Evolutionary conservation across 2,888 invertebrate species (phyloP), one percentile per base, ranked within the genome.

Genomic region (Caenorhabditis sp.): DNA sequence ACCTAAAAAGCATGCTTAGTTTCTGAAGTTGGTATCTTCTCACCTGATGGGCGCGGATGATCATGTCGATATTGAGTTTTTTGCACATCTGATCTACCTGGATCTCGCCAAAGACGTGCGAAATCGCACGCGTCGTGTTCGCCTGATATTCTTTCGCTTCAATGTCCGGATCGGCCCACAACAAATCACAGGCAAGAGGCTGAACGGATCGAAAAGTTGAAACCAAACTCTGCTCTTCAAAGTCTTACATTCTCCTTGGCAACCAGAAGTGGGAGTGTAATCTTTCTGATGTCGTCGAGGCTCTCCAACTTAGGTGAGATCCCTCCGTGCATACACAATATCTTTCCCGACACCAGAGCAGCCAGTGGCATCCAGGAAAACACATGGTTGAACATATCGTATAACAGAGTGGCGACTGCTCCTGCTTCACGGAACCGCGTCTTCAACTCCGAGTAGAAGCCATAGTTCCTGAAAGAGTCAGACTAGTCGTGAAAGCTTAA

Each of bases 301-400:
- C 70, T 61, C 60, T 86, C 86, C 26, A 89, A 47, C 18, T 86
- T 67, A 4, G 86, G 85, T 6, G 87, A 86, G 9, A 89, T 80
- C 13, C 89, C 87, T 56, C 87, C 87, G 53, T 87, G 87, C 89
- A 89, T 89, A 80, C 89, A 89, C 5, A 89, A 79, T 74, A 89
- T 88, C 47, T 81, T 72, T 51, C 77, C 79, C 9, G 76, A 67
- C 22, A 89, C 83, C 4, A 85, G 50, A 20, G 86, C 89, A 4
- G 89, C 87, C 32, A 89, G 62, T 18, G 89, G 89, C 88, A 89
- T 87, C 50, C 71, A 80, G 40, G 86, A 69, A 68, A 89, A 89
- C 2, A 89, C 87, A 15, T 84, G 81, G 67, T 89, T 89, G 62
- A 89, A 89, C 47, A 85, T 83, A 11, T 84, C 77, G 37, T 40